These are phyloP conservation scores for Nephrotoma flavescens DNA, from an alignment of 2,888 invertebrate species.

Conservation along the genomic window DNA sequence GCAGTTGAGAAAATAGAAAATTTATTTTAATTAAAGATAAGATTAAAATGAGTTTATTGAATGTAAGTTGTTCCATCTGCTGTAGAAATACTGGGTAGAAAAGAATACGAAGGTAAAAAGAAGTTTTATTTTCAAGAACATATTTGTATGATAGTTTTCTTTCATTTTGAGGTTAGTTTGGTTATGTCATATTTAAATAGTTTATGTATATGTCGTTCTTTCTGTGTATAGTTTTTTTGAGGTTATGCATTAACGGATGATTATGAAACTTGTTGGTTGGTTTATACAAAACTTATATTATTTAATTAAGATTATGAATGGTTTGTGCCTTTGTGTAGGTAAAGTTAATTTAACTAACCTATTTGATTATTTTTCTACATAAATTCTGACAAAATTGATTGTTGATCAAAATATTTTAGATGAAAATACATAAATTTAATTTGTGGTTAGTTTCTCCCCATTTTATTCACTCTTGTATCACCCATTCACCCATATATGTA, in stretches of 20 bases:
- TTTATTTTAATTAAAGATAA: background rate
- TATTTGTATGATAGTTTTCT: background rate
- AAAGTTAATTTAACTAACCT: too few species aligned
- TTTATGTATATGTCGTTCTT: background rate
- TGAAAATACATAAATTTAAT: too few species aligned
- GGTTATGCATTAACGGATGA: background rate
- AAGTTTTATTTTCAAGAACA: background rate
- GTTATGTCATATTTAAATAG: background rate
- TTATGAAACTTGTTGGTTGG: background rate
- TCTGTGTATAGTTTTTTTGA: background rate
- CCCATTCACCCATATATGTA: too few species aligned
- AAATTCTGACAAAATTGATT: too few species aligned
- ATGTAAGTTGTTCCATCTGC: background rate
- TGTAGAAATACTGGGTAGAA: background rate
- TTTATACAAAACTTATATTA: background rate
- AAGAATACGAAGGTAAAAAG: background rate
- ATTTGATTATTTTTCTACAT: too few species aligned
- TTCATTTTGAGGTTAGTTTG: background rate
- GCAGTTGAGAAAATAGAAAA: background rate
- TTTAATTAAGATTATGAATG: too few species aligned
- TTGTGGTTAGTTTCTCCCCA: too few species aligned
- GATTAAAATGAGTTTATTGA: background rate
- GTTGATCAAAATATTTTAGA: too few species aligned
- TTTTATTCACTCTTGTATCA: too few species aligned
- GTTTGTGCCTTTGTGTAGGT: too few species aligned